Evolutionary conservation across 2,888 invertebrate species (phyloP).

Genomic region (Salticus scenicus): DNA sequence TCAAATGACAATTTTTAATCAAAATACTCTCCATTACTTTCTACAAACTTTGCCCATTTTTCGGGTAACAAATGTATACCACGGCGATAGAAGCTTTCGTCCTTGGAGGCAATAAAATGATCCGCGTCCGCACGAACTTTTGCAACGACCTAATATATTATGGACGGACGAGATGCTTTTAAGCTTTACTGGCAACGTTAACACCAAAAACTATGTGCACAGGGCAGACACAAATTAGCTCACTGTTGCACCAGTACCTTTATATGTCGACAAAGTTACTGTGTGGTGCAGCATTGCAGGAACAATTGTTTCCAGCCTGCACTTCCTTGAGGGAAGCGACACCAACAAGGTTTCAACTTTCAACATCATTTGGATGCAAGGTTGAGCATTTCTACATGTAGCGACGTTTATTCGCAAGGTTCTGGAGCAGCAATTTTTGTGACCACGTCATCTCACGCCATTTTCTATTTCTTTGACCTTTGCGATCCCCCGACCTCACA

Average conservation of each 20-base stretch:
- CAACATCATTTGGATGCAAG: neutral
- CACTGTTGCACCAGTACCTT: neutral
- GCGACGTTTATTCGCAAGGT: neutral
- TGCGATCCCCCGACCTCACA: neutral
- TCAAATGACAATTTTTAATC: too few species aligned
- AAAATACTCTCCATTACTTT: too few species aligned
- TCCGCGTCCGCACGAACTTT: too few species aligned
- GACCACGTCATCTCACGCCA: neutral
- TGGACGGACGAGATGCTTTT: neutral
- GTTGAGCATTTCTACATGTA: neutral
- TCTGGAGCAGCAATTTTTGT: neutral
- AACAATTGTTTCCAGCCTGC: neutral
- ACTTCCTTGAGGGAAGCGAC: neutral
- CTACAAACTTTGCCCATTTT: too few species aligned
- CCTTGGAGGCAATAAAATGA: too few species aligned
- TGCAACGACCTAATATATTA: too few species aligned
- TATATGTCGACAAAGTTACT: neutral
- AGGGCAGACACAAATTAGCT: neutral
- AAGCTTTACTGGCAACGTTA: neutral
- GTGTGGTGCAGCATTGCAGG: neutral
- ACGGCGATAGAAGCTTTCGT: too few species aligned
- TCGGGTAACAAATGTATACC: too few species aligned
- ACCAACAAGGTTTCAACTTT: neutral
- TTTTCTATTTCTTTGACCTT: neutral
- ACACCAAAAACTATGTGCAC: constrained; percentile 9